Percentiles rank a stretch among this genome's conserved stretches.
Evolutionary conservation across 2,113 vertebrate species (phyloP).

Genomic region (Pseudonaja textilis): DNA sequence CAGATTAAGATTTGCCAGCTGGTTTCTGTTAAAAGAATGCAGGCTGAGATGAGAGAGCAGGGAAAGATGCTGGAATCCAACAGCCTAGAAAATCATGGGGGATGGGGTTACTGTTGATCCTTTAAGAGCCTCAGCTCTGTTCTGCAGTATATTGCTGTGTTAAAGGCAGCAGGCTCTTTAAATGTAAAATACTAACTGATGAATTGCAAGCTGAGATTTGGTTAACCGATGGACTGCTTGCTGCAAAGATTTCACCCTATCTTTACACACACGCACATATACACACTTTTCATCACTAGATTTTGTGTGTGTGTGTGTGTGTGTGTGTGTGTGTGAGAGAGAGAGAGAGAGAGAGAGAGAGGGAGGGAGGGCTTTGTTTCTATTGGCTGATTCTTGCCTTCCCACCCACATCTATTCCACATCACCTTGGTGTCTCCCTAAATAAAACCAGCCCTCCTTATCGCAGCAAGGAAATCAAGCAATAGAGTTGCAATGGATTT

Average conservation of each 20-base stretch:
- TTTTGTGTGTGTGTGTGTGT: constrained; percentile 24
- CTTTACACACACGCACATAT: constrained; percentile 41
- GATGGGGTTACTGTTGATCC: not conserved
- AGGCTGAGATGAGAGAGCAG: constrained; percentile 44
- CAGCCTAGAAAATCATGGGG: not conserved
- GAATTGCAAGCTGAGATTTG: constrained; percentile 59
- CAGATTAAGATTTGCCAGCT: not conserved
- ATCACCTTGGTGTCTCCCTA: constrained; percentile 86
- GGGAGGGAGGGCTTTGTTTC: constrained; percentile 74
- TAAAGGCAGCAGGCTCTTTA: constrained; percentile 34
- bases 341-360: constrained; percentile 57
- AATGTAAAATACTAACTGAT: constrained; percentile 59
- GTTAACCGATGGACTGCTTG: constrained; percentile 41
- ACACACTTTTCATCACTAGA: constrained; percentile 68
- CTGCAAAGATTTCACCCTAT: not conserved
- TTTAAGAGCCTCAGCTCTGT: constrained; percentile 22
- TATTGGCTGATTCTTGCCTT: constrained; percentile 77
- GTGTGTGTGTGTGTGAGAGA: constrained; percentile 55
- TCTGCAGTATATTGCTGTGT: constrained; percentile 55
- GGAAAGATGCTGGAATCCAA: constrained; percentile 44
- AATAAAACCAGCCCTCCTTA: constrained; percentile 82
- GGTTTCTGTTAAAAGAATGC: not conserved
- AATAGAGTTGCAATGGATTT: constrained; percentile 81
- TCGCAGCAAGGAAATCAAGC: constrained; percentile 77
- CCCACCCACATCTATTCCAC: constrained; percentile 82